A percentile compares a stretch with the other conserved stretches of the same genome.
These are phyloP conservation scores for Eilema griseolum DNA, from an alignment of 2,888 invertebrate species.

Conservation along the genomic window DNA sequence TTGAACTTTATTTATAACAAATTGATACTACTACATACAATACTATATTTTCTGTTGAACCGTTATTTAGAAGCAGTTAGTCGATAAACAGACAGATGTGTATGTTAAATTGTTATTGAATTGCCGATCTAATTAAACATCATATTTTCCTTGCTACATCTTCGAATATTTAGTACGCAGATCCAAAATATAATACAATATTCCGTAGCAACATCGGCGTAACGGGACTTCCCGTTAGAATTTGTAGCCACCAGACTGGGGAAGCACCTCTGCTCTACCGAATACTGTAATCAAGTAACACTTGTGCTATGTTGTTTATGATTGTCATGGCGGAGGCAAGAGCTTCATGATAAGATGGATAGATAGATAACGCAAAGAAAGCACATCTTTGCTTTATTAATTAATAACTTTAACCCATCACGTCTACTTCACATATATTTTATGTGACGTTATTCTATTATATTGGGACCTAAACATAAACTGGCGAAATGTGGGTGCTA, in stretches of 20 bases:
- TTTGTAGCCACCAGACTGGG: constrained; percentile 4
- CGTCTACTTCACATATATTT: no score
- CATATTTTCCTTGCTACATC: background rate
- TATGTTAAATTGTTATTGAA: background rate
- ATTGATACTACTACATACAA: no score
- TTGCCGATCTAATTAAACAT: background rate
- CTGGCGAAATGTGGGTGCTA: no score
- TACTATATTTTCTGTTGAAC: no score
- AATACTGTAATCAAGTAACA: background rate
- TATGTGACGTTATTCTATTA: no score
- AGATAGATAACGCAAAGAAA: background rate
- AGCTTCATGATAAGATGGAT: background rate
- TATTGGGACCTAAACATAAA: no score
- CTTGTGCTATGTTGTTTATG: background rate
- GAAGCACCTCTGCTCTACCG: constrained; percentile 17
- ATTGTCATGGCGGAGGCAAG: background rate
- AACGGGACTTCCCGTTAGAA: background rate
- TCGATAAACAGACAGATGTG: background rate
- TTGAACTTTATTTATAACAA: background rate
- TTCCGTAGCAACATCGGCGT: background rate
- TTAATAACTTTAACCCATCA: background rate
- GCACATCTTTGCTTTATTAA: background rate
- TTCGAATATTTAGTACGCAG: background rate
- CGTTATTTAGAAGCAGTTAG: background rate
- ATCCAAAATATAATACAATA: background rate